phyloP scores from a whole-genome alignment of 2,888 invertebrate species.

The Brachynemurus nebulosus region DNA sequence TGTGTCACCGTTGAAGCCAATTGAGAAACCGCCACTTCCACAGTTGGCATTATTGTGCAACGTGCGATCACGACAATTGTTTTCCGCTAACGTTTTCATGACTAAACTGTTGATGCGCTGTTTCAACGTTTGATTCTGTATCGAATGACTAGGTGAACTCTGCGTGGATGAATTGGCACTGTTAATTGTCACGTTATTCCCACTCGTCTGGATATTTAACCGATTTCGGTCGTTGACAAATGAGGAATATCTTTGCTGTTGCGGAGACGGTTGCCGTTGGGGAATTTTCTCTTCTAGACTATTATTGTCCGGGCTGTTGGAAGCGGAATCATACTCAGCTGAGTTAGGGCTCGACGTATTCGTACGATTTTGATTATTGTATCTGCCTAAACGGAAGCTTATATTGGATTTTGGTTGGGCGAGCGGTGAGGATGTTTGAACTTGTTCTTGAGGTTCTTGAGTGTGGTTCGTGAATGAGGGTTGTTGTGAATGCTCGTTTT shows the following conservation, averaged over 20 bases:
- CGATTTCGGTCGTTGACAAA: background rate
- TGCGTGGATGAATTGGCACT: constrained; percentile 5
- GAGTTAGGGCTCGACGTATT: background rate
- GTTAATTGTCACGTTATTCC: background rate
- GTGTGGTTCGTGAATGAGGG: background rate
- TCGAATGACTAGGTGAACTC: constrained; percentile 24
- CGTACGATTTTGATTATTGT: background rate
- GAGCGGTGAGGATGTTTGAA: background rate
- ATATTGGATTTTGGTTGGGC: constrained; percentile 3
- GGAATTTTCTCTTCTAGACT: constrained; percentile 36
- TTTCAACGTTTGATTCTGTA: constrained; percentile 65
- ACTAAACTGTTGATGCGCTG: constrained; percentile 80
- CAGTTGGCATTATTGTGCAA: constrained; percentile 26
- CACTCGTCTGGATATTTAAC: background rate
- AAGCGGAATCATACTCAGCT: background rate
- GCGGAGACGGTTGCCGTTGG: constrained; percentile 34
- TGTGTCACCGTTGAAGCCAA: constrained; percentile 41
- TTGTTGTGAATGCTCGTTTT: no score
- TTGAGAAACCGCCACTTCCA: constrained; percentile 6
- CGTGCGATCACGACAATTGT: constrained; percentile 48
- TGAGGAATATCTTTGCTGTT: constrained; percentile 31
- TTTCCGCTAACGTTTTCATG: constrained; percentile 79
- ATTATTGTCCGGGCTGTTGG: constrained; percentile 25
- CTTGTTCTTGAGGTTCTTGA: background rate
- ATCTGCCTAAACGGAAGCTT: constrained; percentile 6